A percentile compares a stretch with the other conserved stretches of the same genome.
phyloP scores from a whole-genome alignment of 1,140 invertebrate genomes.

The Bathynomus jamesi region DNA sequence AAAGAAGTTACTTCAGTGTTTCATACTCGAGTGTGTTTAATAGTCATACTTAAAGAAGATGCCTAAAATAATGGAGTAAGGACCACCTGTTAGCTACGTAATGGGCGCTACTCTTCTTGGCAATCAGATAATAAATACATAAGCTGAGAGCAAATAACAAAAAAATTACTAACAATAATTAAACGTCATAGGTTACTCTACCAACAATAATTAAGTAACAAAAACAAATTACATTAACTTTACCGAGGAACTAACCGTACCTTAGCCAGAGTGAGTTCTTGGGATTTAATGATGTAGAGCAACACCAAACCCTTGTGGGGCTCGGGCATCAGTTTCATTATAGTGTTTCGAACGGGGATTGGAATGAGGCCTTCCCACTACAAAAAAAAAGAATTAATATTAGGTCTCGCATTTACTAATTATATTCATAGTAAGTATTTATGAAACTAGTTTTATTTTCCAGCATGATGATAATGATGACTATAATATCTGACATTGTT shows the following conservation, averaged over 20 bases:
- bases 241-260: too few relatives aligned
- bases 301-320: slow-evolving; percentile 29
- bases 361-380: slow-evolving; percentile 30
- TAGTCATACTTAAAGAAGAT: too few relatives aligned
- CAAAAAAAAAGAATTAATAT: neutral
- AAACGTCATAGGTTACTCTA: too few relatives aligned
- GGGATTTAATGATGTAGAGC: slow-evolving; percentile 29
- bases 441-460: too few relatives aligned
- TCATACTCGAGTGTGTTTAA: neutral
- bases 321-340: slow-evolving; percentile 27
- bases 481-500: too few relatives aligned
- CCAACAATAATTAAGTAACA: too few relatives aligned
- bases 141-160: neutral
- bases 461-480: too few relatives aligned
- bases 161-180: neutral
- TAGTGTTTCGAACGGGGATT: slow-evolving; percentile 30
- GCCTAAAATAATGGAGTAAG: too few relatives aligned
- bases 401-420: too few relatives aligned
- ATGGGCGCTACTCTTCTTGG: neutral
- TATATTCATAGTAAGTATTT: too few relatives aligned
- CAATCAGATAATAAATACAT: neutral
- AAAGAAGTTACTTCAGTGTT: neutral
- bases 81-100: too few relatives aligned
- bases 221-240: too few relatives aligned
- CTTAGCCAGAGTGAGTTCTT: slow-evolving; percentile 30